A percentile compares a stretch with the other conserved stretches of the same genome.
Conservation (phyloP, 2,888 invertebrate species). For the Parnassius glacialis region DNA sequence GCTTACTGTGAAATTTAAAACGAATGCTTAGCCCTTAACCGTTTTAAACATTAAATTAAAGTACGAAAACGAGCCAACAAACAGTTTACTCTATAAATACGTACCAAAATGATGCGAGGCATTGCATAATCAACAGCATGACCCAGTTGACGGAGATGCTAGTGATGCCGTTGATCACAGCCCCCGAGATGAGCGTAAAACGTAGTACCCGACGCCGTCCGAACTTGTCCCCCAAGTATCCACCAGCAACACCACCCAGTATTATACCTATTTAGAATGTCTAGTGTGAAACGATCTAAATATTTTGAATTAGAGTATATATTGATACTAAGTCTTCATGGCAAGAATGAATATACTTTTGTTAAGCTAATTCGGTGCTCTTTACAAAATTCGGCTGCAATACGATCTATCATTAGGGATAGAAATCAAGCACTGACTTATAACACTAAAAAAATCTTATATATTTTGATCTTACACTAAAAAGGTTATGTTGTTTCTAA, state of each 20-base stretch:
- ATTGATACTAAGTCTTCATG: too few species aligned
- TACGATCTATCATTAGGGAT: too few species aligned
- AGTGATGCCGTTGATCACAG: slow-evolving; percentile 52
- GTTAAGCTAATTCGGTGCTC: too few species aligned
- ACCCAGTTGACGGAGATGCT: slow-evolving; percentile 67
- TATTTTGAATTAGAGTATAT: neutral
- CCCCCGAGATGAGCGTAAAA: slow-evolving; percentile 44
- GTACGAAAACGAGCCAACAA: neutral
- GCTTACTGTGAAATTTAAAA: too few species aligned
- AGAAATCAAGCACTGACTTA: too few species aligned
- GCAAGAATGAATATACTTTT: too few species aligned
- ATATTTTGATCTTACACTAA: too few species aligned
- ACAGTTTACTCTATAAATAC: slow-evolving; percentile 30
- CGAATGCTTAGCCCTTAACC: too few species aligned
- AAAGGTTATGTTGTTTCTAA: too few species aligned
- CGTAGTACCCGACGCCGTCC: slow-evolving; percentile 58
- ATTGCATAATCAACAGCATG: slow-evolving; percentile 60
- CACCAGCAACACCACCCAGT: slow-evolving; percentile 57
- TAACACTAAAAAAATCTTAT: too few species aligned
- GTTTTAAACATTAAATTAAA: neutral
- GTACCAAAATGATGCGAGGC: slow-evolving; percentile 57
- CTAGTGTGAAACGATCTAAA: neutral
- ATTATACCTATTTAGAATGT: slow-evolving; percentile 44
- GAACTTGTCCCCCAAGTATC: slow-evolving; percentile 59
- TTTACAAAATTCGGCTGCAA: too few species aligned